Evolutionary conservation across 2,888 invertebrate species (phyloP), one percentile per base, ranked within the genome.

Genomic region (Drosophila robusta): DNA sequence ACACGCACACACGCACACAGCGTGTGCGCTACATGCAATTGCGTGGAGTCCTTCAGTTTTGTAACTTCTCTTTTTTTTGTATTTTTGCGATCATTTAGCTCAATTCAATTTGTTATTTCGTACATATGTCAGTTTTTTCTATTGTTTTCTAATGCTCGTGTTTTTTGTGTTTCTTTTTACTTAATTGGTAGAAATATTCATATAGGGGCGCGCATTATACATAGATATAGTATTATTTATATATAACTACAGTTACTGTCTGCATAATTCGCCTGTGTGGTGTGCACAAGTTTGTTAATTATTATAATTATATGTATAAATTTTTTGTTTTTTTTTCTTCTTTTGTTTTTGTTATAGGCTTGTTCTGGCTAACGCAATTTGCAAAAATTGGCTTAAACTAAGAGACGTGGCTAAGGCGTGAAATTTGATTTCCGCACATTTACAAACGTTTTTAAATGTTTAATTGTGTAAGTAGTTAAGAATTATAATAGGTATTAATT

Each of bases 341-440:
- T 18, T 18, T 65, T 38, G 44, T 62, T 80, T 61, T 78, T 46
- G 60, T 60, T 66, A 56, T 70, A 78, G 71, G 78, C 65, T 78
- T 56, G 54, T 58, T 75, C 71, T 63, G 71, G 61, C 67, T 66
- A 77, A 83, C 81, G 81, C 72, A 81, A 71, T 61, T 86, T 83
- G 65, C 78, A 78, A 83, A 69, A 55, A 22, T 44, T 46, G 70
- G 61, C 80, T 83, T 82, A 83, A 63, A 52, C 87, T 83, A 88
- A 72, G 77, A 84, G 83, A 88, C 80, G 74, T 79, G 76, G 68
- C 73, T 69, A 84, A 84, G 65, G 85, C 90, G 77, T 78, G 90
- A 90, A 90, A 90, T 90, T 90, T 89, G 75, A 90, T 90, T 90
- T 90, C 91, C 79, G 79, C 87, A 70, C 66, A 57, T 66, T 65